These are phyloP conservation scores for Pseudochirops cupreus DNA, from an alignment of 2,797 vertebrate genomes.

Conservation along the genomic window DNA sequence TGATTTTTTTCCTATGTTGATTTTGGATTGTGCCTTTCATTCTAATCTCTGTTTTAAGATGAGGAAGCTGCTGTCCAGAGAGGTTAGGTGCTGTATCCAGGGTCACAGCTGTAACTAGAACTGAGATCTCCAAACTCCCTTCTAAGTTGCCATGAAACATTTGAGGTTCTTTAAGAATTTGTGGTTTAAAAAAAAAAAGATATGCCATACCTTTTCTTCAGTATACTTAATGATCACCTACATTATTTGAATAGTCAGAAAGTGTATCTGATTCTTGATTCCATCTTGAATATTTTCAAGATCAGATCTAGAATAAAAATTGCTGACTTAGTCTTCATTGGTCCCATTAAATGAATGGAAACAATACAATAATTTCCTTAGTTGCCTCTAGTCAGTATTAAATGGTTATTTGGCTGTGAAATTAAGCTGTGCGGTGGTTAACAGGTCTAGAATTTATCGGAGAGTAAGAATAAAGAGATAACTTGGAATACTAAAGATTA, in stretches of 20 bases:
- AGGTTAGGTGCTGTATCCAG: slow-evolving; percentile 25
- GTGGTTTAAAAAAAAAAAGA: slow-evolving; percentile 5
- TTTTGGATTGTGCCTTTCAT: slow-evolving; percentile 45
- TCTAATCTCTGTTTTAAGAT: slow-evolving; percentile 42
- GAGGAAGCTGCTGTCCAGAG: slow-evolving; percentile 35
- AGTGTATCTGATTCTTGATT: slow-evolving; percentile 42
- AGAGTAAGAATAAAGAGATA: slow-evolving; percentile 23
- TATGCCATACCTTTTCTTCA: slow-evolving; percentile 13
- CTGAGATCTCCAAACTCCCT: not conserved
- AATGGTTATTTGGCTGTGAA: slow-evolving; percentile 16
- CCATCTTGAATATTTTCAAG: slow-evolving; percentile 1
- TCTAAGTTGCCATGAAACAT: slow-evolving; percentile 52
- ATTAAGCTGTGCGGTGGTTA: slow-evolving; percentile 33
- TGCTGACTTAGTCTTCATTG: slow-evolving; percentile 31
- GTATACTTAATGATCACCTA: slow-evolving; percentile 28
- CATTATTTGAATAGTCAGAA: slow-evolving; percentile 26
- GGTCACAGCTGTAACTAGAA: not conserved
- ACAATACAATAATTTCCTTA: slow-evolving; percentile 50
- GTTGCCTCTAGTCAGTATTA: slow-evolving; percentile 46
- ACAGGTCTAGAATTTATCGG: slow-evolving; percentile 44
- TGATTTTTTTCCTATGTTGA: slow-evolving; percentile 7
- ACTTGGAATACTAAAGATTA: slow-evolving; percentile 35
- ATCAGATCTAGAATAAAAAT: not conserved
- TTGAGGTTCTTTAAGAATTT: slow-evolving; percentile 8
- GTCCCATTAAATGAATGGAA: slow-evolving; percentile 16